Conservation (phyloP, 2,113 vertebrate genomes). For the Oceanodroma tethys region DNA sequence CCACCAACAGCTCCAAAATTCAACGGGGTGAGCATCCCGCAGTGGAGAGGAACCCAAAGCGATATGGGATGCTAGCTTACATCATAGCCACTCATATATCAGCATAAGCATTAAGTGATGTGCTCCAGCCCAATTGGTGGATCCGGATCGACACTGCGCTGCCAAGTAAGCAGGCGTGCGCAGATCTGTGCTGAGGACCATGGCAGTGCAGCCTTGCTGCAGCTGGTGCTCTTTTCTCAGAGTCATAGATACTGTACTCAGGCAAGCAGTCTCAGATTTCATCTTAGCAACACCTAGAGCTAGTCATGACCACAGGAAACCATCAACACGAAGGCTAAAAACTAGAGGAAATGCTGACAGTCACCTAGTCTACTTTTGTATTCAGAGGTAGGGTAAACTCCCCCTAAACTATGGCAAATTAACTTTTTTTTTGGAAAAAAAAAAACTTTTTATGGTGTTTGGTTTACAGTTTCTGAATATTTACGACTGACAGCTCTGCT, state of each 20-base stretch:
- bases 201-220: accelerated
- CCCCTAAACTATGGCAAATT: not conserved
- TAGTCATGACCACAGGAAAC: not conserved
- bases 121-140: accelerated
- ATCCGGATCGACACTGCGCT: accelerated
- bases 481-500: not conserved
- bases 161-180: accelerated
- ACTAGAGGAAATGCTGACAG: not conserved
- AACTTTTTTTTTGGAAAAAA: not conserved
- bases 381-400: not conserved
- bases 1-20: not conserved
- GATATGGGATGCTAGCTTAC: not conserved
- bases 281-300: not conserved
- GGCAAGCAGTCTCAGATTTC: not conserved
- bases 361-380: not conserved
- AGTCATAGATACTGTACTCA: too few relatives aligned
- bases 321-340: not conserved
- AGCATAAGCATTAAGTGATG: not conserved
- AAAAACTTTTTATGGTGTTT: not conserved
- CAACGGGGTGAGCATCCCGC: accelerated
- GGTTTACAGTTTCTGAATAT: not conserved
- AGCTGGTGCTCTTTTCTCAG: not conserved
- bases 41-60: not conserved
- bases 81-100: not conserved
- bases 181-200: not conserved